Conservation (phyloP, 2,888 invertebrate genomes). For the Anaspis maculata region DNA sequence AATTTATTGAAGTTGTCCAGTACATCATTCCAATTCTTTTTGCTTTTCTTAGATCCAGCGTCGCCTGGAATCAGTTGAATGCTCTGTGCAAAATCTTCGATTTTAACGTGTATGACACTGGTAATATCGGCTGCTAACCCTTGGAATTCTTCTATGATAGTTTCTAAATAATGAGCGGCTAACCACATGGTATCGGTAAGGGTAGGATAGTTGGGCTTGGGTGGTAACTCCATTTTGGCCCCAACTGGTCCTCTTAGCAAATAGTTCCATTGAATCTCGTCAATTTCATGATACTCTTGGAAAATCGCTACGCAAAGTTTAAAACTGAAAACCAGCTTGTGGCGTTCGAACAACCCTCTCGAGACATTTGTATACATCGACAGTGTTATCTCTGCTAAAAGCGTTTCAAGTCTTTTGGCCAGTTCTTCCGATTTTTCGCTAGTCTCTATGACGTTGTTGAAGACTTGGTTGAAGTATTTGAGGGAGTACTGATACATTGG, state of each 20-base stretch:
- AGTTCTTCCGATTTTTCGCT: conserved; percentile 62
- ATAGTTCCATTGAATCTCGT: conserved; percentile 64
- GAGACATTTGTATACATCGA: conserved; percentile 82
- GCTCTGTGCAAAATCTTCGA: conserved; percentile 51
- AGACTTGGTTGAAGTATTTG: conserved; percentile 79
- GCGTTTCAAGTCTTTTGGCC: conserved; percentile 56
- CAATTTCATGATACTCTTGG: conserved; percentile 53
- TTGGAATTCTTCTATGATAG: conserved; percentile 48
- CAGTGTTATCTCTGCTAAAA: conserved; percentile 70
- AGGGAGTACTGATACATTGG: conserved; percentile 95
- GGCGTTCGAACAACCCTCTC: conserved; percentile 81
- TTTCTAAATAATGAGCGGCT: conserved; percentile 53
- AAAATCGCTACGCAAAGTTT: conserved; percentile 71
- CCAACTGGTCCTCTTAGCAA: conserved; percentile 67
- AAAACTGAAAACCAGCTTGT: conserved; percentile 84
- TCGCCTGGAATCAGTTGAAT: neutral
- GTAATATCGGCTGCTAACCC: conserved; percentile 48
- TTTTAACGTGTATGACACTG: conserved; percentile 47
- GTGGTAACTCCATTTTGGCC: conserved; percentile 32
- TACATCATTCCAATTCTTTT: conserved; percentile 52
- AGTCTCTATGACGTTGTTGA: conserved; percentile 70
- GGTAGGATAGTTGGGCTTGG: conserved; percentile 53
- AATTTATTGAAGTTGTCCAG: conserved; percentile 71
- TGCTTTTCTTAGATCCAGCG: conserved; percentile 10
- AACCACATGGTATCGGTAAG: conserved; percentile 66